Conservation (phyloP, 2,797 vertebrate genomes). For the Sparus aurata region DNA sequence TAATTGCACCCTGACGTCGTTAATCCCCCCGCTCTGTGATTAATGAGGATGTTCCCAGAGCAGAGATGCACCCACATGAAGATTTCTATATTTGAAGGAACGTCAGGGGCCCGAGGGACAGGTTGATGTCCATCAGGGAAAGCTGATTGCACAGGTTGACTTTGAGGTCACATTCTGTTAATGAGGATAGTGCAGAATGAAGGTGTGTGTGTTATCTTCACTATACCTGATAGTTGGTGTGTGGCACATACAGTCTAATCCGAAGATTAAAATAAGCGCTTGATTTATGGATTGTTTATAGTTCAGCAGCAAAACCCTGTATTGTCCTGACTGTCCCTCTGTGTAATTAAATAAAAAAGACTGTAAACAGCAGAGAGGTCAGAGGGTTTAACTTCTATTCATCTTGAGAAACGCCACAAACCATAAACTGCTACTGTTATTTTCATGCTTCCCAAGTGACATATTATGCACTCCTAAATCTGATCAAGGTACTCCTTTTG, state of each 20-base stretch:
- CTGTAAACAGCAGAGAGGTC: not conserved
- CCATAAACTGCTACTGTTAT: not conserved
- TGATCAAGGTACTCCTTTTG: not conserved
- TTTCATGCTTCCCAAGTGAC: not conserved
- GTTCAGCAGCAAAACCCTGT: not conserved
- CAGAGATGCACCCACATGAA: constrained; percentile 12
- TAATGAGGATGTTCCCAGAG: constrained; percentile 53
- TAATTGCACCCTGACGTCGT: constrained; percentile 69
- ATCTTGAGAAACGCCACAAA: not conserved
- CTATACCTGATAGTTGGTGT: not conserved
- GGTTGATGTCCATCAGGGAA: constrained; percentile 12
- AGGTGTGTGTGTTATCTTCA: not conserved
- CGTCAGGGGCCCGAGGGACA: not conserved
- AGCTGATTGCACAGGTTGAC: constrained; percentile 13
- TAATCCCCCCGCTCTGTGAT: constrained; percentile 59
- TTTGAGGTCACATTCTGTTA: constrained; percentile 14
- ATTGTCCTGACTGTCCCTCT: not conserved
- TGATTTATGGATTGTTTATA: constrained; percentile 8
- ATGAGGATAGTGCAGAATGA: constrained; percentile 7
- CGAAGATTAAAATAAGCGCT: constrained; percentile 2
- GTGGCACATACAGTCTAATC: not conserved
- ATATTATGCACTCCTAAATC: not conserved
- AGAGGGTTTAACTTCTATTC: not conserved
- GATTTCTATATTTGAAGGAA: constrained; percentile 16
- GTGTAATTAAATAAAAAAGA: constrained; percentile 1